Conservation (phyloP, 1,140 invertebrate genomes). For the Micrasema minimum region DNA sequence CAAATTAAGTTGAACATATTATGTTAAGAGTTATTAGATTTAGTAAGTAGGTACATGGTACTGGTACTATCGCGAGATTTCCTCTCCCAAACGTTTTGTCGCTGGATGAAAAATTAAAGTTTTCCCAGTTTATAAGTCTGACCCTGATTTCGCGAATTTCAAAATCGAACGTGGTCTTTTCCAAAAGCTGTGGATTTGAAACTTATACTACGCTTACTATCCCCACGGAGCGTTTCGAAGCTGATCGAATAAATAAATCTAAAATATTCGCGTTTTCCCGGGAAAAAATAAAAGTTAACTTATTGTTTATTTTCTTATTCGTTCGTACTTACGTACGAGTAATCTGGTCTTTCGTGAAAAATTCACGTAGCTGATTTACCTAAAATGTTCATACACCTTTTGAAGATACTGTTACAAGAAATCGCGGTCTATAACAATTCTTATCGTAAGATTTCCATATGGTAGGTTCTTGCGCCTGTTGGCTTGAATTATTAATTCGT, state of each 20-base stretch:
- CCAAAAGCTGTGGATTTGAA: background rate
- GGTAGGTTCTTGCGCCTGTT: background rate
- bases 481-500: conserved; percentile 7
- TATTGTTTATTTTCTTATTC: conserved; percentile 3
- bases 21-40: background rate
- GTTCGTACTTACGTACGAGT: background rate
- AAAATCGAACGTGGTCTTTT: background rate
- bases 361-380: background rate
- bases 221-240: background rate
- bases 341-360: conserved; percentile 6
- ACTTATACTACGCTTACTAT: background rate
- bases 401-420: conserved; percentile 1
- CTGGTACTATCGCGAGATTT: background rate
- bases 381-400: background rate
- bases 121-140: no score
- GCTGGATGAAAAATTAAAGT: background rate
- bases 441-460: conserved; percentile 4
- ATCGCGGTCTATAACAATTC: conserved; percentile 15
- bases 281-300: background rate
- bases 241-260: background rate
- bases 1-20: background rate
- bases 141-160: background rate
- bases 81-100: background rate
- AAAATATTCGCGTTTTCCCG: background rate
- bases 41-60: background rate